Conservation (phyloP, 2,888 invertebrate species). For the Therioaphis trifolii region DNA sequence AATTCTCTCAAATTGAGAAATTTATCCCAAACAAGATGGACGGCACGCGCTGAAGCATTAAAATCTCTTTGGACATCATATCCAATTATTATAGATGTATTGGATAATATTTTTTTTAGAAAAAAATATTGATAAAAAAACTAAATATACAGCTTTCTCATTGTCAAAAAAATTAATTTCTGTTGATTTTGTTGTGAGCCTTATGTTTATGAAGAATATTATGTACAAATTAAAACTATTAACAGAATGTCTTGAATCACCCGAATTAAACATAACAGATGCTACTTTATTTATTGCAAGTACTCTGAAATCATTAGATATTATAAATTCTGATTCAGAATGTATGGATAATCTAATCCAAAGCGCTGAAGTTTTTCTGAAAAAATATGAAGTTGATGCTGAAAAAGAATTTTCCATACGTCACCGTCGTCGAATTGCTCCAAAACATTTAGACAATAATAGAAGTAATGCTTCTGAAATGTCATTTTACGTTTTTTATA, state of each 20-base stretch:
- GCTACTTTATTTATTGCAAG: slow-evolving; percentile 17
- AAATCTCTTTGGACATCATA: slow-evolving; percentile 30
- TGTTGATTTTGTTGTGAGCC: slow-evolving; percentile 34
- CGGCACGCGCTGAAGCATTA: slow-evolving; percentile 34
- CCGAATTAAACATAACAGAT: slow-evolving; percentile 31
- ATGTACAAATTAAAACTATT: slow-evolving; percentile 29
- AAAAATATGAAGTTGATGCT: slow-evolving; percentile 19
- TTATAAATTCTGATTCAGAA: slow-evolving; percentile 19
- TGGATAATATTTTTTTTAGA: slow-evolving; percentile 36
- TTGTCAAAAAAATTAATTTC: slow-evolving; percentile 11
- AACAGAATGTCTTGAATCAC: slow-evolving; percentile 34
- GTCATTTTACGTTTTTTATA: slow-evolving; percentile 4
- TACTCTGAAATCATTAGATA: slow-evolving; percentile 32
- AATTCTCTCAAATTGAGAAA: slow-evolving; percentile 29
- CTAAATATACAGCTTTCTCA: slow-evolving; percentile 1
- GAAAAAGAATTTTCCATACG: slow-evolving; percentile 1
- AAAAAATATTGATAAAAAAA: slow-evolving; percentile 11
- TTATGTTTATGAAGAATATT: slow-evolving; percentile 45
- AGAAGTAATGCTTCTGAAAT: background rate
- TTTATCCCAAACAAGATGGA: slow-evolving; percentile 57
- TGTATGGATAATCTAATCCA: background rate
- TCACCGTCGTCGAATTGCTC: slow-evolving; percentile 2
- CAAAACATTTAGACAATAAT: slow-evolving; percentile 1
- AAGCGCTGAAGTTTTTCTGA: slow-evolving; percentile 4
- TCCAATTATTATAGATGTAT: slow-evolving; percentile 30